A percentile compares a stretch with the other conserved stretches of the same genome.
These are phyloP conservation scores for Acanthopleura granulata DNA, from an alignment of 2,888 invertebrate genomes.

Conservation along the genomic window DNA sequence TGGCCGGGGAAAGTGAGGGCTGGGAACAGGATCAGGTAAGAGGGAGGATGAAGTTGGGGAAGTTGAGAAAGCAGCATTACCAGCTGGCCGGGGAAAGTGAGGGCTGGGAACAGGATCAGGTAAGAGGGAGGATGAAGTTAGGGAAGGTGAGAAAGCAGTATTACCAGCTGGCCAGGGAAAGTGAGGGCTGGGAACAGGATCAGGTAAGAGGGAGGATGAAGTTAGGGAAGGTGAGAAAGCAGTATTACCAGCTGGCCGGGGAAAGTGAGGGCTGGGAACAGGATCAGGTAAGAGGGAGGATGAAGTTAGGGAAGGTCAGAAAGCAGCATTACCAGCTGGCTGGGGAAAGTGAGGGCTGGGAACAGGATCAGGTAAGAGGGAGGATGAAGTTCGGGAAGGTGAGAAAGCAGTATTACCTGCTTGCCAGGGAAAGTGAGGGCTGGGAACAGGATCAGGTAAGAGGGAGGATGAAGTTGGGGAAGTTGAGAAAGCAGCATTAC, in stretches of 20 bases:
- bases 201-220: constrained; percentile 79
- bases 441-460: constrained; percentile 51
- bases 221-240: constrained; percentile 87
- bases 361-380: constrained; percentile 75
- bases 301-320: constrained; percentile 14
- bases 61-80: constrained; percentile 92
- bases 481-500: background rate
- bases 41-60: constrained; percentile 87
- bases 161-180: constrained; percentile 81
- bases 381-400: constrained; percentile 86
- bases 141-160: constrained; percentile 88
- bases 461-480: too few relatives aligned
- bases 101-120: constrained; percentile 57
- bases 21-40: constrained; percentile 65
- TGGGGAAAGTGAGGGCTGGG: constrained; percentile 66
- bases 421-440: constrained; percentile 73
- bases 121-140: constrained; percentile 79
- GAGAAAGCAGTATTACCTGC: constrained; percentile 91
- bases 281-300: too few relatives aligned
- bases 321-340: constrained; percentile 85
- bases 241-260: constrained; percentile 87
- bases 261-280: constrained; percentile 65
- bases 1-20: constrained; percentile 73
- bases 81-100: constrained; percentile 75
- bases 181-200: constrained; percentile 60